phyloP scores from a whole-genome alignment of 2,888 invertebrate genomes.

The Sericinus montela region DNA sequence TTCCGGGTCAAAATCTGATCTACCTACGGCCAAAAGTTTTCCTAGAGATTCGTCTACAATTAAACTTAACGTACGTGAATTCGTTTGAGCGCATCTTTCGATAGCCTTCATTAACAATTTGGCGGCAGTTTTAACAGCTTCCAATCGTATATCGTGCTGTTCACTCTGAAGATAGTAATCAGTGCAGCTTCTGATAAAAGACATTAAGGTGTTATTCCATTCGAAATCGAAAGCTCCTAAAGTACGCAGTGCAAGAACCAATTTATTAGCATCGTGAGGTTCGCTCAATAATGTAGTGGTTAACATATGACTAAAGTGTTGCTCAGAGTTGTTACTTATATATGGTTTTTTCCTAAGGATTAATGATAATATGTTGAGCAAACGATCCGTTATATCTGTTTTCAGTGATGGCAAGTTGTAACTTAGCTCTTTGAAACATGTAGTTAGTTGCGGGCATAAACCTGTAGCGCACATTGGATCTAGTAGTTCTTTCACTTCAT shows the following conservation, averaged over 20 bases:
- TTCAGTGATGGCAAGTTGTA: conserved; percentile 93
- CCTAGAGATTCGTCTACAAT: conserved; percentile 96
- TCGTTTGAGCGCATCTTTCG: conserved; percentile 80
- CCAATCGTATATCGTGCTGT: conserved; percentile 91
- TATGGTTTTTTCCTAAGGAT: conserved; percentile 93
- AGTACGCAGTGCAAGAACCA: conserved; percentile 94
- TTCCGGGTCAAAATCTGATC: conserved; percentile 97
- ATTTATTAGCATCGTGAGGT: conserved; percentile 87
- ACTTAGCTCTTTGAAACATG: conserved; percentile 94
- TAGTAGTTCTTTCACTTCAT: conserved; percentile 89
- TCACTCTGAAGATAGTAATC: conserved; percentile 94
- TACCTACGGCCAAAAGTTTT: conserved; percentile 93
- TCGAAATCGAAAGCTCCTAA: conserved; percentile 95
- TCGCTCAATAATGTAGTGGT: conserved; percentile 71
- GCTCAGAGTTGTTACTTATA: conserved; percentile 78
- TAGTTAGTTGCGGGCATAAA: conserved; percentile 92
- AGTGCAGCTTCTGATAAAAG: conserved; percentile 95
- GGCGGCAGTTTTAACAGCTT: conserved; percentile 96
- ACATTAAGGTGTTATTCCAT: conserved; percentile 90
- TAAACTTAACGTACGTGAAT: conserved; percentile 89
- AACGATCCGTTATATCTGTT: conserved; percentile 93
- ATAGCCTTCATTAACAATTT: conserved; percentile 92
- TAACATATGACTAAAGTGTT: conserved; percentile 60
- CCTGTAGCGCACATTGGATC: conserved; percentile 96
- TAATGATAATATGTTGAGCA: conserved; percentile 93